Conservation (phyloP, 1,140 invertebrate species). For the Stenopsyche tienmushanensis region DNA sequence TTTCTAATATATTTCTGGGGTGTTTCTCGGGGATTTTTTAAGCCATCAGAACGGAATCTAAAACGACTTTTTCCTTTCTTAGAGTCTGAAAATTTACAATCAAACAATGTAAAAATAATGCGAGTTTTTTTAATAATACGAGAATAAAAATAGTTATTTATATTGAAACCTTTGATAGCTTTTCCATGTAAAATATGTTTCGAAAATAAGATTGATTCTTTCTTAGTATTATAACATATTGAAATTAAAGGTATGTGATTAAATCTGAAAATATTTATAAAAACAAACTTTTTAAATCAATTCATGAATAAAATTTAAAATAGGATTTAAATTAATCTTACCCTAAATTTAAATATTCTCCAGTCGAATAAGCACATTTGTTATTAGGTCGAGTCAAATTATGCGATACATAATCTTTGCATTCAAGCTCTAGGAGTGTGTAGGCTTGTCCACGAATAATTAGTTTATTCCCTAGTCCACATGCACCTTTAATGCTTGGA, state of each 20-base stretch:
- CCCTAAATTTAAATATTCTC: slow-evolving; percentile 34
- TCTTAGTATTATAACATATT: slow-evolving; percentile 30
- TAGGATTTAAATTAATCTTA: not conserved
- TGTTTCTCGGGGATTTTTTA: slow-evolving; percentile 42
- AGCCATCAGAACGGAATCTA: too few relatives aligned
- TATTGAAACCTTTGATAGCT: slow-evolving; percentile 30
- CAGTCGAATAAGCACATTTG: slow-evolving; percentile 23
- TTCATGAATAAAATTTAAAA: too few relatives aligned
- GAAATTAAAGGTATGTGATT: too few relatives aligned
- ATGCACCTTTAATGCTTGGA: slow-evolving; percentile 26
- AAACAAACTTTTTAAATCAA: too few relatives aligned
- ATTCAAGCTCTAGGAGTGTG: slow-evolving; percentile 16
- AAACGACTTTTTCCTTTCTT: too few relatives aligned
- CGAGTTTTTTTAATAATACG: too few relatives aligned
- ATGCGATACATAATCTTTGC: slow-evolving; percentile 9
- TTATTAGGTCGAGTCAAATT: too few relatives aligned
- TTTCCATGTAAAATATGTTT: slow-evolving; percentile 34
- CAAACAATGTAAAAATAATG: too few relatives aligned
- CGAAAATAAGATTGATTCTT: slow-evolving; percentile 27
- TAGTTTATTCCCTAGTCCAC: slow-evolving; percentile 22
- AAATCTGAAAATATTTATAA: too few relatives aligned
- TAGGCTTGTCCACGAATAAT: slow-evolving; percentile 6
- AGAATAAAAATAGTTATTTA: too few relatives aligned
- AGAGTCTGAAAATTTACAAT: too few relatives aligned
- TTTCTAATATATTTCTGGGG: too few relatives aligned